Conservation (phyloP, 2,888 invertebrate species). For the Netelia virgata region DNA sequence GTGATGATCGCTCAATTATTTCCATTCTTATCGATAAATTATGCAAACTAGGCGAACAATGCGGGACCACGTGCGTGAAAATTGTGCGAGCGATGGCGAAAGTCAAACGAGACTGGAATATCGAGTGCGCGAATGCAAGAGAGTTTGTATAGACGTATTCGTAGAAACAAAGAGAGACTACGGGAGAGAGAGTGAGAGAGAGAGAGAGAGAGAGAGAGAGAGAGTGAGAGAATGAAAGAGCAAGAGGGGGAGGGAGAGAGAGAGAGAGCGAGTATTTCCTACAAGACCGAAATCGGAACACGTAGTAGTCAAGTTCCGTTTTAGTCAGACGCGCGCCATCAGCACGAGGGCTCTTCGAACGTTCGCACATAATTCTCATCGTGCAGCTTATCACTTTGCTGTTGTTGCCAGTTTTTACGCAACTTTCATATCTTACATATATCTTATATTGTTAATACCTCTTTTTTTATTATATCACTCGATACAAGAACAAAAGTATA, state of each 20-base stretch:
- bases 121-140: conserved; percentile 26
- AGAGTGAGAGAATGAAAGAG: conserved; percentile 23
- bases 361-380: conserved; percentile 2
- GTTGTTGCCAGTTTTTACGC: conserved; percentile 57
- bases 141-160: not conserved
- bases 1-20: not conserved
- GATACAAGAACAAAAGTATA: not conserved
- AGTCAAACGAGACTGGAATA: conserved; percentile 61
- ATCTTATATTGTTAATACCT: no score
- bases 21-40: no score
- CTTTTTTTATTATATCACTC: no score
- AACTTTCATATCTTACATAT: not conserved
- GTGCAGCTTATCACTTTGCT: conserved; percentile 32
- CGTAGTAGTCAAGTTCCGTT: conserved; percentile 56
- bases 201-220: conserved; percentile 13
- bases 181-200: conserved; percentile 1
- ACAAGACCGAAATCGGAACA: conserved; percentile 60
- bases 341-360: not conserved
- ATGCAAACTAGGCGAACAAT: no score
- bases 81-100: conserved; percentile 43
- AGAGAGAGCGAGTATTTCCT: conserved; percentile 20
- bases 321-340: conserved; percentile 53
- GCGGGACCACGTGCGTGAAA: conserved; percentile 59
- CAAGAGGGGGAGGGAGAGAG: not conserved
- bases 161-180: not conserved